Base-by-base conservation (phyloP, 2,888 invertebrate species). In the Heteropelma amictum region DNA sequence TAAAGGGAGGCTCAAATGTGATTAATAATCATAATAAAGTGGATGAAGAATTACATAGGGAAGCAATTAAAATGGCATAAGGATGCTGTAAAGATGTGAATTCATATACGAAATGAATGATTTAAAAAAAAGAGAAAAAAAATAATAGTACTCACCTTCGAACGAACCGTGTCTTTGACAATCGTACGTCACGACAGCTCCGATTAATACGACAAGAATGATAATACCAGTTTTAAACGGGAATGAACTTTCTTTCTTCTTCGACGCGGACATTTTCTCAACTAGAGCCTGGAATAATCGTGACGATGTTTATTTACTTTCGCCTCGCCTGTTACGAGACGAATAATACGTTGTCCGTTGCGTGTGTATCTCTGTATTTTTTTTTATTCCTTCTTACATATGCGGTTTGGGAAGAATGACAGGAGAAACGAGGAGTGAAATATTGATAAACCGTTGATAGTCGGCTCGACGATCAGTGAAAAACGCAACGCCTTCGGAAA, bases 191-290 rank as follows among this genome's bases (percentile, higher is more conserved):
- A 95, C 88, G 69, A 93, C 88, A 45, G 92, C 92, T 74, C 90
- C 92, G 77, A 93, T 92, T 75, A 92, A 86, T 26, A 92, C 83
- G 75, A 94, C 81, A 65, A 94, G 84, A 76, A 94, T 86, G 85
- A 94, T 90, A 84, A 92, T 92, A 71, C 93, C 92, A 85, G 92
- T 91, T 81, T 92, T 90, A 93, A 93, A 94, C 80, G 93, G 93
- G 88, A 93, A 94, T 82, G 71, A 61, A 81, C 78, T 68, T 79
- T 81, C 77, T 73, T 79, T 84, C 51, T 77, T 80, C 38, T 80
- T 78, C 88, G 84, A 81, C 28, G 85, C 87, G 61, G 89, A 88
- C 91, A 91, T 91, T 85, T 90, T 91, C 68, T 87, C 85, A 49
- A 86, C 81, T 75, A 91, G 78, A 82, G 81, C 87, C 91, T 91